Conservation (phyloP, 1,140 invertebrate genomes). For the Ceratina australensis region DNA sequence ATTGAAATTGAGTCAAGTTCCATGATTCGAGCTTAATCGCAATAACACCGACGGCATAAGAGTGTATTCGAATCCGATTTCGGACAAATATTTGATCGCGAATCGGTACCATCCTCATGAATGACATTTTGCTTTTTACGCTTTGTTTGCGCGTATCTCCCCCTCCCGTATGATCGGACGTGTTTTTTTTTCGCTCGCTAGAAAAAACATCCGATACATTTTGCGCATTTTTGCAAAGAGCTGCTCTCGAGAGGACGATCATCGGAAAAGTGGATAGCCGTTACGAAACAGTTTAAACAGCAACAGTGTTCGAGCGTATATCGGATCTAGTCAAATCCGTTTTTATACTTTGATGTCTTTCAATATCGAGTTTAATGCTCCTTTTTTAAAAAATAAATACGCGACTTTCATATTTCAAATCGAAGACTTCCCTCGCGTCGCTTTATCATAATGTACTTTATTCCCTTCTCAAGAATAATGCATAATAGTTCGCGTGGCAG, state of each 20-base stretch:
- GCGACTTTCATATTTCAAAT: too few species aligned
- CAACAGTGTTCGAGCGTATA: background rate
- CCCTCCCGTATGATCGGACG: too few species aligned
- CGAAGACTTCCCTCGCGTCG: too few species aligned
- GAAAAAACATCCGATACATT: background rate
- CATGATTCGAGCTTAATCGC: background rate
- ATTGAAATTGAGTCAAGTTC: background rate
- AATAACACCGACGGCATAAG: background rate
- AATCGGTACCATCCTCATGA: background rate
- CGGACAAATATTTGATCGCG: background rate
- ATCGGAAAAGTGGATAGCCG: background rate
- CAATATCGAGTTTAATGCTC: too few species aligned
- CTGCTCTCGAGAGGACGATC: background rate
- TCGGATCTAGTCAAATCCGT: too few species aligned
- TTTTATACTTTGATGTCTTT: too few species aligned
- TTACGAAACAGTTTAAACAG: background rate
- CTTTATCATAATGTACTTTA: too few species aligned
- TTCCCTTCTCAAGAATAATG: too few species aligned
- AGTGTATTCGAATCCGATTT: background rate
- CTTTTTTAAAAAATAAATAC: too few species aligned
- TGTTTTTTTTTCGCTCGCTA: background rate
- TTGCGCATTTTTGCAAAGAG: background rate
- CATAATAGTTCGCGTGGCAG: too few species aligned
- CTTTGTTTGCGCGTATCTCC: too few species aligned
- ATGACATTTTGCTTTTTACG: background rate